Base-by-base conservation (phyloP, 2,797 vertebrate genomes). In the Sarcophilus harrisii region DNA sequence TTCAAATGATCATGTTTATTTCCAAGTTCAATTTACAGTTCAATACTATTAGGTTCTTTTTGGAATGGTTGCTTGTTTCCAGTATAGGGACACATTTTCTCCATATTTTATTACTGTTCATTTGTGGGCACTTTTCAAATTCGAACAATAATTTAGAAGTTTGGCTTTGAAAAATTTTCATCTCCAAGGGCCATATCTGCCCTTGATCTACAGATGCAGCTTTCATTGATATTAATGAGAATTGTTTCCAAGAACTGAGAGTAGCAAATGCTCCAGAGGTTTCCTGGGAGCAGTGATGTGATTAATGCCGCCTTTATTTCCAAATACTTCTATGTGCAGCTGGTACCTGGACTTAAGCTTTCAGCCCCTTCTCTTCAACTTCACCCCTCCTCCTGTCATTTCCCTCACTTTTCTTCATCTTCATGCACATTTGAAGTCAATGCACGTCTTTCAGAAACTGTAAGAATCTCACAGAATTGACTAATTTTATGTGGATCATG, bases 111-210 rank as follows among this genome's bases (percentile, higher is more conserved):
- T 21, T 57, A 54, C 49, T 24, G 57, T 10, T 92, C 92, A 45
- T 10, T 5, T n/a, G 59, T 13, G 18, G 59, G 57, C 28, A 57
- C 45, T 94, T 92, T 81, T 57, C 55, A 90, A 66, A 93, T n/a
- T 49, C 54, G 52, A 38, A 66, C 29, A 59, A 57, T n/a, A 57
- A 11, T 45, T 52, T 52, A 62, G 29, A 55, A 32, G 4, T 87
- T 87, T 87, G 38, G 38, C 91, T 93, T 92, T 59, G 55, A 55
- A 90, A 58, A 90, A 49, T 57, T 66, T 91, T 57, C 90, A 58
- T 90, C 93, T 27, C 57, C 91, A 62, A 29, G 52, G 12, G 49
- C 9, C 30, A 3, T 57, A 29, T 81, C 45, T 58, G 27, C 38
- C 30, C 58, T 94, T 54, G 2, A 90, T 73, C n/a, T 59, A 91